Base-by-base conservation (phyloP, 2,888 invertebrate genomes). In the Drosophila tanythrix region DNA sequence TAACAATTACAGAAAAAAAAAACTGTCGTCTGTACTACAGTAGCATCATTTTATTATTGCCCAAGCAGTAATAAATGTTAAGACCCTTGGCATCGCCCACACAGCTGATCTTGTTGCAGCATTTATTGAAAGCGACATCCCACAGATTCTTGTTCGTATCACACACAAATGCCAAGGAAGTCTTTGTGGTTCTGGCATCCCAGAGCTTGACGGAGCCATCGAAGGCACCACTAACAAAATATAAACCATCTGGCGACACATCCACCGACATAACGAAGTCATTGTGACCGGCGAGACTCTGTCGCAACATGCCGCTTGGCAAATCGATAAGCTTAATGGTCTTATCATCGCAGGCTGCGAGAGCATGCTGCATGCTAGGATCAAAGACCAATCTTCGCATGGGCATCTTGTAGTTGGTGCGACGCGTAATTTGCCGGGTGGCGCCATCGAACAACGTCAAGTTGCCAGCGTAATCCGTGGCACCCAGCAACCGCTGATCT, bases 1-100 rank as follows among this genome's bases (percentile, higher is more conserved):
- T 46, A 46, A 46, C 13, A 52, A 43, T 11, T 11, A 5, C 1
- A 21, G 11, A 21, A 43, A 38, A 0, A 46, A 15, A 10, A 7
- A 21, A 25, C 15, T 0, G 4, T 25, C 8, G 8, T 25, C 15
- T 25, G 11, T 3, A 36, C 51, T 61, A 75, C 35, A 74, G 8
- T 2, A 67, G 40, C 80, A 67, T 55, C 33, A 79, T 69, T 53
- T 64, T 59, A 29, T 29, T 58, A n/a, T 59, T 59, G 18, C 76
- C 80, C 36, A 67, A 35, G 58, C 66, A 79, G 53, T 74, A 71
- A 51, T 70, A 70, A 29, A 80, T 48, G 11, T 48, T 64, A 0
- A 78, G 56, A 0, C 82, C 80, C 10, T 69, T 71, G 15, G 69
- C 82, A 8, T 74, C 74, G 36, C 74, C 82, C 25, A 80, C 80